Percentiles rank a stretch among this genome's conserved stretches.
Evolutionary conservation across 2,888 invertebrate species (phyloP).

Genomic region (Vanessa cardui): DNA sequence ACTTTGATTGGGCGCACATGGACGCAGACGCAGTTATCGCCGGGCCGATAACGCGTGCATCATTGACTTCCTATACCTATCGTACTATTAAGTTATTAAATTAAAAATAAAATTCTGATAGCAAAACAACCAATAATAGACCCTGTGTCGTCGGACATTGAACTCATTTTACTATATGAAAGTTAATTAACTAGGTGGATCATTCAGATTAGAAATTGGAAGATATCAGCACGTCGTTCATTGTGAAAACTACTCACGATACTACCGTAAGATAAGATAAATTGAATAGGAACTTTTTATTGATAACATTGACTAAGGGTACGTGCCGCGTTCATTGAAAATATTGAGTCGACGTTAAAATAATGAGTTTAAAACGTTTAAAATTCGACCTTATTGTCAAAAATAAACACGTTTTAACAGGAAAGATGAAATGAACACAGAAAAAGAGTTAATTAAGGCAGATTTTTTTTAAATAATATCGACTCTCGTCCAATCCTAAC

Average conservation of each 20-base stretch:
- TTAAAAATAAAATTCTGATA: constrained; percentile 67
- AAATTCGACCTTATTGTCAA: not conserved
- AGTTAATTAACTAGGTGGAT: constrained; percentile 78
- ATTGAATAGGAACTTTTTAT: constrained; percentile 72
- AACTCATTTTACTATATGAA: constrained; percentile 48
- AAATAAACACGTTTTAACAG: not conserved
- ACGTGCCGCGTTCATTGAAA: constrained; percentile 51
- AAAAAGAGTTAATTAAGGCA: no score
- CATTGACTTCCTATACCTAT: constrained; percentile 76
- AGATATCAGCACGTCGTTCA: constrained; percentile 81
- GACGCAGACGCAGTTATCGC: constrained; percentile 73
- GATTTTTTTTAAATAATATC: no score
- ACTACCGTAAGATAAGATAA: constrained; percentile 79
- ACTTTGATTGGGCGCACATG: constrained; percentile 80
- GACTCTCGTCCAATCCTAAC: no score
- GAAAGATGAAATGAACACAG: not conserved
- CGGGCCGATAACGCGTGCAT: constrained; percentile 69
- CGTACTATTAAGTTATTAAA: constrained; percentile 80
- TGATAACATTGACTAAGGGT: constrained; percentile 62
- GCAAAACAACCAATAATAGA: constrained; percentile 49
- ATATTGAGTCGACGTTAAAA: not conserved
- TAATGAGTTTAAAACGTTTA: not conserved
- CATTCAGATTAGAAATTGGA: constrained; percentile 80
- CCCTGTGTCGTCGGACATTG: constrained; percentile 50
- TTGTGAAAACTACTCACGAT: constrained; percentile 80